Percentiles rank a stretch among this genome's conserved stretches.
Conservation (phyloP, 1,140 invertebrate species). For the Lepidostoma basale region DNA sequence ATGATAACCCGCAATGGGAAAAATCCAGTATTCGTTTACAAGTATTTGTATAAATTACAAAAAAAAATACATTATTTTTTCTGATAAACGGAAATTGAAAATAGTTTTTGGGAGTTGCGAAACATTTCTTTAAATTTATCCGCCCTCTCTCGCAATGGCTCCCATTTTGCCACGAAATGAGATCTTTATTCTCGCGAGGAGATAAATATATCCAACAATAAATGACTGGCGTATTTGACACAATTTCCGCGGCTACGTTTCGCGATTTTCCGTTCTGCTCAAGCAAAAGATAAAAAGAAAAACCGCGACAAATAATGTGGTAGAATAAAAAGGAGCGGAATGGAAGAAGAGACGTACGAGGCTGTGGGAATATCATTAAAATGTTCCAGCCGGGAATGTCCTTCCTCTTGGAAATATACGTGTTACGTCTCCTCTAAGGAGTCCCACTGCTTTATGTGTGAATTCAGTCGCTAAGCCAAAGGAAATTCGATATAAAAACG, state of each 20-base stretch:
- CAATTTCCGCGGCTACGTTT: conserved; percentile 1
- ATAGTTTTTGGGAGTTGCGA: no score
- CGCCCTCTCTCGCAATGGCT: neutral
- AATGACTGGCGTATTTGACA: conserved; percentile 8
- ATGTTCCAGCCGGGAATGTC: conserved; percentile 27
- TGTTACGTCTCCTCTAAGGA: conserved; percentile 22
- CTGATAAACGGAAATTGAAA: no score
- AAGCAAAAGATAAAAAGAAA: conserved; percentile 17
- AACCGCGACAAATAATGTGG: conserved; percentile 24
- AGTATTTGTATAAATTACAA: no score
- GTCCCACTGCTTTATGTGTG: neutral
- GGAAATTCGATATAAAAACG: neutral
- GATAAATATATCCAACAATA: neutral
- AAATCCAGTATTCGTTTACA: no score
- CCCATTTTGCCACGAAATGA: neutral
- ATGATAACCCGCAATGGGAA: no score
- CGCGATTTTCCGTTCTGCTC: neutral
- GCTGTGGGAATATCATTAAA: conserved; percentile 36
- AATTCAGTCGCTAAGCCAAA: conserved; percentile 17
- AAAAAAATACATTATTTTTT: no score
- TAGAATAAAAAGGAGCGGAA: conserved; percentile 6
- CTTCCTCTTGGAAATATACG: conserved; percentile 24
- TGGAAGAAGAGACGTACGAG: neutral
- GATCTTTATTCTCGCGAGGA: neutral
- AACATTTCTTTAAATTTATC: neutral